These are phyloP conservation scores for Plutella xylostella DNA, from an alignment of 2,888 invertebrate genomes.

Conservation along the genomic window DNA sequence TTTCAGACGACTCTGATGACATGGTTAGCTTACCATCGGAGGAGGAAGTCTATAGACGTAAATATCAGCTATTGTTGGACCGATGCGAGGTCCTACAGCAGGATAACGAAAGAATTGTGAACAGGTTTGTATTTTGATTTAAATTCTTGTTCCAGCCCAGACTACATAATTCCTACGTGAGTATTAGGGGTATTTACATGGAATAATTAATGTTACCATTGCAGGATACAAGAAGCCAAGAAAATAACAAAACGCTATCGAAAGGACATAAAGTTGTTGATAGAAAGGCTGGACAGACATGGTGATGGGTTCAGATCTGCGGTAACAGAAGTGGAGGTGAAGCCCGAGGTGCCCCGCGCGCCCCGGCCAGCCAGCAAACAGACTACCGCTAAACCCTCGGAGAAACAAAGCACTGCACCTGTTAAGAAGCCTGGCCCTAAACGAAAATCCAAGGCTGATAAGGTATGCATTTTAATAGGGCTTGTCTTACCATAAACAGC, in stretches of 20 bases:
- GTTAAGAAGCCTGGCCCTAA: slow-evolving; percentile 58
- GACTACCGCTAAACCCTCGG: slow-evolving; percentile 33
- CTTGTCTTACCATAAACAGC: too few relatives aligned
- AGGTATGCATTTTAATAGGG: slow-evolving; percentile 37
- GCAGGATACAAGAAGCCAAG: slow-evolving; percentile 77
- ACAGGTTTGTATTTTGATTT: slow-evolving; percentile 67
- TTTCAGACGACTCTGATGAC: slow-evolving; percentile 68
- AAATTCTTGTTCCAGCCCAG: too few relatives aligned
- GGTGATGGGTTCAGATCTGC: slow-evolving; percentile 77
- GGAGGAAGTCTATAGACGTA: slow-evolving; percentile 78
- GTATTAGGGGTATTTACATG: too few relatives aligned
- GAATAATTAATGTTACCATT: too few relatives aligned
- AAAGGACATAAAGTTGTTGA: slow-evolving; percentile 77
- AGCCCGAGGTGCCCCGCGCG: slow-evolving; percentile 36
- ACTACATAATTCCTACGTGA: too few relatives aligned
- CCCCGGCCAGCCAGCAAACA: slow-evolving; percentile 37
- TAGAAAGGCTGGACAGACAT: slow-evolving; percentile 75
- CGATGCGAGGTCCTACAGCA: slow-evolving; percentile 82
- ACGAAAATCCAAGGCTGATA: slow-evolving; percentile 73
- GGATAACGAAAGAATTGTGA: slow-evolving; percentile 80
- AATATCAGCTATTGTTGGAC: slow-evolving; percentile 78
- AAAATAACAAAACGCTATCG: slow-evolving; percentile 75
- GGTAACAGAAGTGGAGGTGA: slow-evolving; percentile 67
- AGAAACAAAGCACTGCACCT: slow-evolving; percentile 38
- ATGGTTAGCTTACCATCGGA: slow-evolving; percentile 69